These are phyloP conservation scores for Drosophila aldrichi DNA, from an alignment of 2,888 invertebrate genomes.

Conservation along the genomic window DNA sequence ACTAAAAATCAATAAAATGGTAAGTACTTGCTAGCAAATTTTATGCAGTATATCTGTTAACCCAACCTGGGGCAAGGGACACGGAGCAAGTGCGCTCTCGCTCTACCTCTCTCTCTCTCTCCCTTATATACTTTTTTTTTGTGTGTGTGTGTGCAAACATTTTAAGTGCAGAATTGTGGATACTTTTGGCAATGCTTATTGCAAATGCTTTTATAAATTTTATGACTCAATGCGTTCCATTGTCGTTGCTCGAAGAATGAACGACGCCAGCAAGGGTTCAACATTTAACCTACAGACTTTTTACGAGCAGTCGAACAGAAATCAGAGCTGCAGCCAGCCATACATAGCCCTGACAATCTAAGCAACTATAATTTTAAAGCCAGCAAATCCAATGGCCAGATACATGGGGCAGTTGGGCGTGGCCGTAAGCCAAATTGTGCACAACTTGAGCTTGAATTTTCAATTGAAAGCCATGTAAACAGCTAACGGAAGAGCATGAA, in stretches of 20 bases:
- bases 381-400: conserved; percentile 43
- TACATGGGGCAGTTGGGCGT: conserved; percentile 31
- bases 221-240: conserved; percentile 70
- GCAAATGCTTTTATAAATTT: conserved; percentile 76
- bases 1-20: conserved; percentile 72
- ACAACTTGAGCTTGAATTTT: conserved; percentile 65
- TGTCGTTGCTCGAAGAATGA: conserved; percentile 45
- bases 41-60: conserved; percentile 19
- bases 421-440: conserved; percentile 62
- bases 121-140: neutral
- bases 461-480: conserved; percentile 53
- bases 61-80: neutral
- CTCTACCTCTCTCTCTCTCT: neutral
- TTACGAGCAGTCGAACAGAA: conserved; percentile 54
- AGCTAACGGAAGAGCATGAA: conserved; percentile 25
- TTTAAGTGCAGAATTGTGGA: conserved; percentile 58
- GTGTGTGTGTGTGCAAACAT: conserved; percentile 36
- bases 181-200: conserved; percentile 64
- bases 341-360: conserved; percentile 59
- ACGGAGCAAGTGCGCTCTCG: neutral
- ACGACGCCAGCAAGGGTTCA: conserved; percentile 30
- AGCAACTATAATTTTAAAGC: conserved; percentile 73
- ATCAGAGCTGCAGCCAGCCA: conserved; percentile 44
- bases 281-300: conserved; percentile 67
- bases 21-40: conserved; percentile 60